Conservation (phyloP, 2,888 invertebrate genomes). For the Drosophila kokeensis region DNA sequence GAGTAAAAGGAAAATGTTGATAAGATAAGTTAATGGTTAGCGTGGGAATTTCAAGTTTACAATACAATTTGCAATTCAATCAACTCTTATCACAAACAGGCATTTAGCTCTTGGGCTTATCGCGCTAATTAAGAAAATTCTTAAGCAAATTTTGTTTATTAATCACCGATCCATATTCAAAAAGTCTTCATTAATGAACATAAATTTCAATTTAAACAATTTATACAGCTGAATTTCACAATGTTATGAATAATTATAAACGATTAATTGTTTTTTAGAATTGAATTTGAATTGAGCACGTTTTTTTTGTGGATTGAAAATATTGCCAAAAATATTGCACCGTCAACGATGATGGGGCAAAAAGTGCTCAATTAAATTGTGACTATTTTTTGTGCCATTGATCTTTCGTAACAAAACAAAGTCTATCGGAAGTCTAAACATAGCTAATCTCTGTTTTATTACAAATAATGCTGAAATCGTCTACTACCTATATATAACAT, state of each 20-base stretch:
- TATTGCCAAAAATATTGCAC: not conserved
- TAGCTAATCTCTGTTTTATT: not conserved
- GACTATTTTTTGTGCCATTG: not conserved
- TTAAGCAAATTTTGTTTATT: constrained; percentile 20
- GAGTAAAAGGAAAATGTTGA: constrained; percentile 11
- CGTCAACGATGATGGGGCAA: constrained; percentile 5
- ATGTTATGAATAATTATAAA: constrained; percentile 11
- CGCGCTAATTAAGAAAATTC: constrained; percentile 30
- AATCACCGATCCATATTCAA: not conserved
- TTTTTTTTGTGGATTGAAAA: constrained; percentile 2
- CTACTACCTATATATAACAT: too few species aligned
- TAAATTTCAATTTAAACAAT: not conserved
- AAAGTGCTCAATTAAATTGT: not conserved
- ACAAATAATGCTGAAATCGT: not conserved
- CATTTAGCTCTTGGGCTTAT: constrained; percentile 18
- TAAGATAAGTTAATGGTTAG: constrained; percentile 25
- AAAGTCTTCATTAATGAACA: constrained; percentile 10
- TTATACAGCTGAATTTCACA: constrained; percentile 26
- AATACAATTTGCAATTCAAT: not conserved
- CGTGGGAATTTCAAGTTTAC: constrained; percentile 31
- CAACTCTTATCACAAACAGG: constrained; percentile 6
- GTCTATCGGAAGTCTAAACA: not conserved
- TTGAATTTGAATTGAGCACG: constrained; percentile 3
- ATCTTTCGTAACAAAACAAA: not conserved
- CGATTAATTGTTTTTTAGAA: constrained; percentile 24